Conservation (phyloP, 2,888 invertebrate genomes). For the Lithosia quadra region DNA sequence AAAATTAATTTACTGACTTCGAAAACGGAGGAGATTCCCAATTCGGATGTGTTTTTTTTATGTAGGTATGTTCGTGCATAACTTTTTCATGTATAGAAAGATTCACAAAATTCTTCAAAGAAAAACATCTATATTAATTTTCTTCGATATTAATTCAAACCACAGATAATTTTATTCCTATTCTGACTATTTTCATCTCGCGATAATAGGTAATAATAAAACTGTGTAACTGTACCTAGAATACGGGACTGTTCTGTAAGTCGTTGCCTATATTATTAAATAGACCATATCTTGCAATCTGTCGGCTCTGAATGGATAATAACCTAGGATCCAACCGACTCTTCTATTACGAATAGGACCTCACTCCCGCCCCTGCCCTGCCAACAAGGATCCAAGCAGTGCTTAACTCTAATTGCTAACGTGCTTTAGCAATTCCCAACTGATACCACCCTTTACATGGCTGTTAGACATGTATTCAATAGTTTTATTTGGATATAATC, state of each 20-base stretch:
- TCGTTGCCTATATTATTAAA: conserved; percentile 72
- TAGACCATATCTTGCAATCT: conserved; percentile 74
- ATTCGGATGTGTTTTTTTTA: too few species aligned
- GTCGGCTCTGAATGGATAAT: conserved; percentile 77
- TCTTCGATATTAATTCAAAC: too few species aligned
- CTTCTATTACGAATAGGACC: conserved; percentile 69
- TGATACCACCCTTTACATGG: conserved; percentile 53
- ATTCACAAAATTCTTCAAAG: too few species aligned
- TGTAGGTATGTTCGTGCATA: too few species aligned
- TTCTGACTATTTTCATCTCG: too few species aligned
- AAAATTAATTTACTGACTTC: too few species aligned
- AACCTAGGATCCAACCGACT: conserved; percentile 62
- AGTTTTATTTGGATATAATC: not conserved
- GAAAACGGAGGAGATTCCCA: too few species aligned
- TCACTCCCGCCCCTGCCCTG: conserved; percentile 64
- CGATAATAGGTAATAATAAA: not conserved
- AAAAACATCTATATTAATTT: too few species aligned
- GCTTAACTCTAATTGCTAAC: conserved; percentile 75
- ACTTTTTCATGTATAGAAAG: too few species aligned
- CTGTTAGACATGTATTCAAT: not conserved
- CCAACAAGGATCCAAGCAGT: conserved; percentile 72
- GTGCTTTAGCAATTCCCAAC: conserved; percentile 68
- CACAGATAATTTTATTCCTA: too few species aligned
- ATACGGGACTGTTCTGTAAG: conserved; percentile 61
- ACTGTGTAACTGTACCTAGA: conserved; percentile 34